Base-by-base conservation (phyloP, 2,797 vertebrate genomes). In the Chelon auratus region DNA sequence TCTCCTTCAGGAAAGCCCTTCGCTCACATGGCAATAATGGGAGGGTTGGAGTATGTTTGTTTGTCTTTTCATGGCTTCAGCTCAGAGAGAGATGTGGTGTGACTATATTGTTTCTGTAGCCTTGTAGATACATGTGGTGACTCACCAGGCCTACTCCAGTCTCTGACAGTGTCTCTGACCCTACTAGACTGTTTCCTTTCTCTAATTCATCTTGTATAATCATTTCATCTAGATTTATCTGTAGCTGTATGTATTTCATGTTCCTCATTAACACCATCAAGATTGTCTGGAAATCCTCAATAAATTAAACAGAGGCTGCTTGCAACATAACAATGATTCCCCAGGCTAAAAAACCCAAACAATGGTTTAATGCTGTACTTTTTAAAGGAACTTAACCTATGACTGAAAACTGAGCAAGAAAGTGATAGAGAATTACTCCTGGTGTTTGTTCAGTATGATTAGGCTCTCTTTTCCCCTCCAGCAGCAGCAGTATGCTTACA, bases 91-190 rank as follows among this genome's bases (percentile, higher is more conserved):
- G 61, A 50, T 54, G 39, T 60, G 6, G 33, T 76, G 40, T 36
- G 69, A 63, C 50, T 17, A 3, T 77, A 68, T 69, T 15, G n/a
- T 55, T 64, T 39, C 48, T 66, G 69, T 56, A 9, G 3, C 18
- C 30, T 39, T 62, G 33, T 37, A 62, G 43, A 30, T 51, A 33
- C 22, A 58, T 62, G 62, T 17, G 61, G 30, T 73, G 81, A 82
- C 59, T 87, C 86, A 87, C 62, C 15, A 3, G 55, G 30, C 40
- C 45, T 66, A 42, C 55, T 45, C 7, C 13, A 52, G 17, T 52
- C 60, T 56, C 24, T 62, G 36, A 40, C 33, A 51, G 24, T 4
- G 54, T 72, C 11, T 65, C 15, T 39, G 12, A 24, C 18, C 18
- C 20, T 50, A 39, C 50, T 33, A 1, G 30, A 33, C 7, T 33